These are phyloP conservation scores for Poeciliopsis turneri DNA, from an alignment of 2,797 vertebrate species.

Conservation along the genomic window DNA sequence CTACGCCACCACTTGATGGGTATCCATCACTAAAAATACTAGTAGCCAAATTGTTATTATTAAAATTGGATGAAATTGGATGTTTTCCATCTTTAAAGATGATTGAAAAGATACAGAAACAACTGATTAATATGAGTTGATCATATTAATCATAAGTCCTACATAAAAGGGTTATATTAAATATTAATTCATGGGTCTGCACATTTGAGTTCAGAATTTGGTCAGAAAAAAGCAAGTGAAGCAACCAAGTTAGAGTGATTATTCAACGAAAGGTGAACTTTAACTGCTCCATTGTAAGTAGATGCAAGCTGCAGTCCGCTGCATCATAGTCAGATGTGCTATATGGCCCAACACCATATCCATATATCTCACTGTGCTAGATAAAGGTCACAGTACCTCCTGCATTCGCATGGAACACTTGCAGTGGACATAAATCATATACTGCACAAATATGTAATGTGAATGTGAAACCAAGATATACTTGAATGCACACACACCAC, in stretches of 20 bases:
- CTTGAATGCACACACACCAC: conserved; percentile 19
- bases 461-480: conserved; percentile 15
- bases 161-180: background rate
- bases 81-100: background rate
- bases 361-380: conserved; percentile 13
- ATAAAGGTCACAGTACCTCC: conserved; percentile 31
- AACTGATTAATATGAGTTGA: background rate
- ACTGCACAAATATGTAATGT: conserved; percentile 34
- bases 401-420: conserved; percentile 28
- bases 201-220: background rate
- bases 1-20: background rate
- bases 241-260: background rate
- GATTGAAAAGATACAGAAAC: background rate
- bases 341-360: conserved; percentile 1
- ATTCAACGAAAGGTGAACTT: conserved; percentile 6
- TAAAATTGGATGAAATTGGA: background rate
- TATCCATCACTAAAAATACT: too few species aligned
- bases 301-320: conserved; percentile 16
- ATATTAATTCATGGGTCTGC: background rate
- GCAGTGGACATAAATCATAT: conserved; percentile 26
- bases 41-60: too few species aligned
- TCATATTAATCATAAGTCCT: background rate
- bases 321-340: conserved; percentile 17
- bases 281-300: conserved; percentile 8
- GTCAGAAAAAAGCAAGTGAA: background rate